These are phyloP conservation scores for Apogon hyalosoma DNA, from an alignment of 2,797 vertebrate genomes.

Conservation along the genomic window DNA sequence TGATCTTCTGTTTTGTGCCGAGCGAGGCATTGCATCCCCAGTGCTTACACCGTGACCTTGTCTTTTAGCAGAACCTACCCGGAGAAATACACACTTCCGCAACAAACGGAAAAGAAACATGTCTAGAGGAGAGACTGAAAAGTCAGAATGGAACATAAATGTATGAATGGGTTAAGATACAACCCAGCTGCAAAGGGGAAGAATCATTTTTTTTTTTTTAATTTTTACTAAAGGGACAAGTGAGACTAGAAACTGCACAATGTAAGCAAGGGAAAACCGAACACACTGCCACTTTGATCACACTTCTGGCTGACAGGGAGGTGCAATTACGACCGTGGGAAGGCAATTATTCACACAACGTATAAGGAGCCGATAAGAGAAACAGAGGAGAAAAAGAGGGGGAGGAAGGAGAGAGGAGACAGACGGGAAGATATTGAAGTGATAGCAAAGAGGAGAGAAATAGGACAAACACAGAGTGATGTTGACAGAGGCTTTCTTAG, in stretches of 20 bases:
- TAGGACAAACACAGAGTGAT: conserved; percentile 53
- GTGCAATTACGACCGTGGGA: conserved; percentile 84
- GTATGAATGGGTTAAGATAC: conserved; percentile 64
- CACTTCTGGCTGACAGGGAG: conserved; percentile 81
- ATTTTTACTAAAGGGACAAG: conserved; percentile 55
- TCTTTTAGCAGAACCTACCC: conserved; percentile 48
- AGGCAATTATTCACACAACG: conserved; percentile 93
- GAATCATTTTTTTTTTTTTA: conserved; percentile 22
- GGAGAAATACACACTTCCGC: conserved; percentile 52
- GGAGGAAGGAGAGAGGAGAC: conserved; percentile 25
- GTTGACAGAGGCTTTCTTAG: conserved; percentile 46
- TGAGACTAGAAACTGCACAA: conserved; percentile 69
- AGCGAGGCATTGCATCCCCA: conserved; percentile 33
- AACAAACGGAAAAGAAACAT: conserved; percentile 40
- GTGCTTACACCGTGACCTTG: conserved; percentile 52
- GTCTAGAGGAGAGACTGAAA: conserved; percentile 30
- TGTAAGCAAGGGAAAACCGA: conserved; percentile 79
- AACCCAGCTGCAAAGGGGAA: conserved; percentile 37
- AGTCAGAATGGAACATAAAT: conserved; percentile 65
- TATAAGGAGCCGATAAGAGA: conserved; percentile 82
- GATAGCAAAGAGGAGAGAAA: conserved; percentile 42
- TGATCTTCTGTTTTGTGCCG: conserved; percentile 48
- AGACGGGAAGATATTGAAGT: conserved; percentile 52
- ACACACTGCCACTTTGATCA: conserved; percentile 83
- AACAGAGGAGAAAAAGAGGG: conserved; percentile 24